Evolutionary conservation across 1,140 invertebrate genomes (phyloP).

Genomic region (Lutraria rhynchaena): DNA sequence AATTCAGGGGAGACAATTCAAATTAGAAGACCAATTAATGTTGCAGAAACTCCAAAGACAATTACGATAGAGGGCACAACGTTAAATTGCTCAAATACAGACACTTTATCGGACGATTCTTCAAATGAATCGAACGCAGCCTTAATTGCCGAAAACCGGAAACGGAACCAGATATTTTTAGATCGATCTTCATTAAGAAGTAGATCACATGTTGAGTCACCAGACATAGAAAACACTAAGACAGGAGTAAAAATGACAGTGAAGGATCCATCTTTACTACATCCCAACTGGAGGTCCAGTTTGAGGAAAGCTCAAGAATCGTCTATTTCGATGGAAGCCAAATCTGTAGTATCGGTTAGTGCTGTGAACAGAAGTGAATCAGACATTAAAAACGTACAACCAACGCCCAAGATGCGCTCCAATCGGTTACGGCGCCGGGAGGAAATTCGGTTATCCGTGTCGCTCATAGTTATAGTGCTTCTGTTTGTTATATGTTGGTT

Average conservation of each 20-base stretch:
- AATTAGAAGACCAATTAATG: no score
- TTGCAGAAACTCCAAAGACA: no score
- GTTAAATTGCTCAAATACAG: background rate
- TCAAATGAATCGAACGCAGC: constrained; percentile 16
- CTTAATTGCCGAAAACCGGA: background rate
- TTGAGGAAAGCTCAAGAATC: background rate
- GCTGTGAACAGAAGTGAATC: background rate
- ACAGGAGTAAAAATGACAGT: background rate
- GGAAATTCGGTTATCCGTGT: constrained; percentile 70
- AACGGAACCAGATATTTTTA: background rate
- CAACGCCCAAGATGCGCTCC: background rate
- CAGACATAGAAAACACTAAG: background rate
- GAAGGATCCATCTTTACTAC: background rate
- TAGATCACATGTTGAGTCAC: background rate
- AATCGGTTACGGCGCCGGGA: constrained; percentile 51
- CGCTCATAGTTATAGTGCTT: constrained; percentile 70
- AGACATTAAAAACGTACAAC: background rate
- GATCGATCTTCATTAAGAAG: background rate
- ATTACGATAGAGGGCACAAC: no score
- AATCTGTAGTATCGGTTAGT: background rate
- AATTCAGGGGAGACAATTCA: no score
- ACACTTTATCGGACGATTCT: constrained; percentile 11
- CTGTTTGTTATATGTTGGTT: constrained; percentile 76
- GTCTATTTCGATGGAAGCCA: background rate
- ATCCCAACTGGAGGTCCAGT: constrained; percentile 1